Conservation (phyloP, 2,113 vertebrate genomes). For the Anoplopoma fimbria region DNA sequence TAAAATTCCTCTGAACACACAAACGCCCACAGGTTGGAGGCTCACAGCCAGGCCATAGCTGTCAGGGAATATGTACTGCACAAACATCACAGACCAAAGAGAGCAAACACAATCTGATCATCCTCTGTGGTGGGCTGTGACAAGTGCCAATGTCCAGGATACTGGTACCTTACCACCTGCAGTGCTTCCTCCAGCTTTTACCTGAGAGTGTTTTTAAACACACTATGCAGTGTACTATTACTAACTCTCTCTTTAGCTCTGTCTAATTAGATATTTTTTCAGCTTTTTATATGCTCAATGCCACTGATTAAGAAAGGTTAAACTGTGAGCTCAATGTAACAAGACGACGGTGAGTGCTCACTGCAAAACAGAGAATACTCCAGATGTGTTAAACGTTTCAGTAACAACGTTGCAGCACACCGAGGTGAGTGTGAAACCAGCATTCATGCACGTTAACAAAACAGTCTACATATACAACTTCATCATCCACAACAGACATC, state of each 20-base stretch:
- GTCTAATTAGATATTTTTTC: not conserved
- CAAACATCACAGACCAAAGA: slow-evolving; percentile 56
- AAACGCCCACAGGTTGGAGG: slow-evolving; percentile 55
- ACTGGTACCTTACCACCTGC: not conserved
- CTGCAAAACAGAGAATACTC: slow-evolving; percentile 5
- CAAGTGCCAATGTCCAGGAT: slow-evolving; percentile 24
- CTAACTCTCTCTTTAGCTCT: not conserved
- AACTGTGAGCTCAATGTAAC: slow-evolving; percentile 17
- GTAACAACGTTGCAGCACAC: slow-evolving; percentile 5
- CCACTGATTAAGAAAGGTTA: not conserved
- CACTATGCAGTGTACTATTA: not conserved
- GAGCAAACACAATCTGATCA: slow-evolving; percentile 19
- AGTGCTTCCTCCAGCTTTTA: slow-evolving; percentile 18
- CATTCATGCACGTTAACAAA: slow-evolving; percentile 59
- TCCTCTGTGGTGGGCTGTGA: not conserved
- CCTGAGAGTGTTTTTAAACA: not conserved
- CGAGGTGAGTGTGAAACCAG: slow-evolving; percentile 9
- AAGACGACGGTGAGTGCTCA: slow-evolving; percentile 15
- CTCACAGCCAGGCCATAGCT: slow-evolving; percentile 26
- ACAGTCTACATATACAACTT: slow-evolving; percentile 11
- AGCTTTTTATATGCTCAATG: not conserved
- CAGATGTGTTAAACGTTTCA: not conserved
- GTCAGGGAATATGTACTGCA: slow-evolving; percentile 27
- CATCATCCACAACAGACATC: slow-evolving; percentile 31
- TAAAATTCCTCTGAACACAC: slow-evolving; percentile 50